Evolutionary conservation across 1,140 invertebrate genomes (phyloP).

Genomic region (Drosophila nebulosa): DNA sequence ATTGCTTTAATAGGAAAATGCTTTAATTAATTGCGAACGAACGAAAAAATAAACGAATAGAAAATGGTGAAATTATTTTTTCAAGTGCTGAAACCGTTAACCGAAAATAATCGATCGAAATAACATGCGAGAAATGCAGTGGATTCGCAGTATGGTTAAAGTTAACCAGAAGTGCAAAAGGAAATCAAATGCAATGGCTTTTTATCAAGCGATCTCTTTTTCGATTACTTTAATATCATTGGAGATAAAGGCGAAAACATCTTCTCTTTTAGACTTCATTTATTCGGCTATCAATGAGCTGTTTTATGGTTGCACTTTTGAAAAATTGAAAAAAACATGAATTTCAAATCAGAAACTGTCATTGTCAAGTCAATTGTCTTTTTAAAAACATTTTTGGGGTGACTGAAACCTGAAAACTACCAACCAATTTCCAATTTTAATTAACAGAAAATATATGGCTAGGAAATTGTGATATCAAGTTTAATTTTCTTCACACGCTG

Average conservation of each 20-base stretch:
- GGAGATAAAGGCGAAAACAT: too few relatives aligned
- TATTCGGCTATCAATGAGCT: too few relatives aligned
- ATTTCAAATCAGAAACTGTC: too few relatives aligned
- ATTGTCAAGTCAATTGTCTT: too few relatives aligned
- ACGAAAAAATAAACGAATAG: background rate
- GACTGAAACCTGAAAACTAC: too few relatives aligned
- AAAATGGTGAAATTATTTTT: background rate
- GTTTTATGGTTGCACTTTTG: too few relatives aligned
- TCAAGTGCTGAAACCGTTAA: background rate
- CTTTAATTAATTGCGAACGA: background rate
- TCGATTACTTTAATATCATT: too few relatives aligned
- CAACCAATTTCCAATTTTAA: constrained; percentile 17
- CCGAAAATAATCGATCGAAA: background rate
- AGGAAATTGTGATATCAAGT: background rate
- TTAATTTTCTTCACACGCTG: background rate
- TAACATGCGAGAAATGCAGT: background rate
- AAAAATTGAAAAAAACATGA: too few relatives aligned
- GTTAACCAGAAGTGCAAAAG: background rate
- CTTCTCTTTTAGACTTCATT: too few relatives aligned
- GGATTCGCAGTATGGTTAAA: background rate
- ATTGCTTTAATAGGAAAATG: background rate
- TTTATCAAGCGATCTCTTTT: too few relatives aligned
- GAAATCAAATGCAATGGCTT: too few relatives aligned
- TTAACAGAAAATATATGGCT: background rate
- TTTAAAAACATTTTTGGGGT: too few relatives aligned